Conservation (phyloP, 2,888 invertebrate species). For the Cephalotes varians region DNA sequence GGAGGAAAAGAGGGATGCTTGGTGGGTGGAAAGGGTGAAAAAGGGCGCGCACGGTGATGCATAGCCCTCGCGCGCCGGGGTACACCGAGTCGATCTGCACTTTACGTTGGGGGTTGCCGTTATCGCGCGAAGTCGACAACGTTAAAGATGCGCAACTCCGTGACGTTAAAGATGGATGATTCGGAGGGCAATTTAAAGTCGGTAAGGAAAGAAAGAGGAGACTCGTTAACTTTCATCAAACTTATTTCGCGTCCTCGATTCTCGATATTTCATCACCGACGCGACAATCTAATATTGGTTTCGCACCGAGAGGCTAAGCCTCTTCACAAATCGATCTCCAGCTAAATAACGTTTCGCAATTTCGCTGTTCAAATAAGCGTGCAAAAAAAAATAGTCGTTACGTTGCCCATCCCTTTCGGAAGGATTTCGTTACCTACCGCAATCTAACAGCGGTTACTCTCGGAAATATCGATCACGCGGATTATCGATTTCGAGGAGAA, state of each 20-base stretch:
- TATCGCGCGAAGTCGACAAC: slow-evolving; percentile 54
- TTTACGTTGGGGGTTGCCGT: slow-evolving; percentile 22
- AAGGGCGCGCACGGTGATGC: slow-evolving; percentile 43
- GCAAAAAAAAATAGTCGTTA: not conserved
- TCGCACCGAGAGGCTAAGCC: not conserved
- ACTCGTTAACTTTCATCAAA: not conserved
- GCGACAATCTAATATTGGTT: not conserved
- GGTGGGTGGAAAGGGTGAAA: slow-evolving; percentile 52
- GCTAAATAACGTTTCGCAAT: slow-evolving; percentile 8
- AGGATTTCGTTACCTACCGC: slow-evolving; percentile 16
- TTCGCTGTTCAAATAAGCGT: not conserved
- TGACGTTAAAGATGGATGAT: not conserved
- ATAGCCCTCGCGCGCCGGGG: slow-evolving; percentile 33
- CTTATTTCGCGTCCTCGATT: not conserved
- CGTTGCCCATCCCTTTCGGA: not conserved
- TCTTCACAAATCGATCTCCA: not conserved
- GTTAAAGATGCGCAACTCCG: not conserved
- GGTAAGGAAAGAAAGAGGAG: not conserved
- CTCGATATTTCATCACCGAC: not conserved
- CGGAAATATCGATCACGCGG: slow-evolving; percentile 30
- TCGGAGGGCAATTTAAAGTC: not conserved
- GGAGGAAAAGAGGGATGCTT: slow-evolving; percentile 68
- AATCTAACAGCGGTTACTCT: slow-evolving; percentile 17
- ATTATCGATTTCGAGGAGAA: slow-evolving; percentile 44
- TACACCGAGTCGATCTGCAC: slow-evolving; percentile 56